A percentile compares a stretch with the other conserved stretches of the same genome.
Conservation (phyloP, 2,888 invertebrate species). For the Amorpha juglandis region DNA sequence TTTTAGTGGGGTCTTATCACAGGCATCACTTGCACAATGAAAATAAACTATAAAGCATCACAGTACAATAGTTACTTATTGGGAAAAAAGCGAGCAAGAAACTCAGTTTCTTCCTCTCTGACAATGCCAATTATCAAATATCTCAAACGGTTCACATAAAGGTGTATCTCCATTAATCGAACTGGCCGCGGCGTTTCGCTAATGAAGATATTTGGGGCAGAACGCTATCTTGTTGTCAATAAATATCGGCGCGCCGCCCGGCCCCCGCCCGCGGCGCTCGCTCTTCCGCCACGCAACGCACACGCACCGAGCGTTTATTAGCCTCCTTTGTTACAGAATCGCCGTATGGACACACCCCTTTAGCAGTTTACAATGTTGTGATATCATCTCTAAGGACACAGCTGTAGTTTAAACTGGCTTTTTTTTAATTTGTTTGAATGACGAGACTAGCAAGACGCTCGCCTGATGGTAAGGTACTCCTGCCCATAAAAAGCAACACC, state of each 20-base stretch:
- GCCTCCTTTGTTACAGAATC: slow-evolving; percentile 63
- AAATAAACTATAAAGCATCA: no score
- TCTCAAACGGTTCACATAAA: not conserved
- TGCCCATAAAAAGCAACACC: no score
- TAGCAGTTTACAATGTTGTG: slow-evolving; percentile 40
- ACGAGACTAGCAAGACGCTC: no score
- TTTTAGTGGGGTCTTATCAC: no score
- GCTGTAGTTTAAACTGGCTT: not conserved
- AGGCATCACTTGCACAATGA: no score
- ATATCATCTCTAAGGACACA: slow-evolving; percentile 37
- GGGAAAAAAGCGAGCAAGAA: not conserved
- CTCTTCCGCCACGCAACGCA: slow-evolving; percentile 40
- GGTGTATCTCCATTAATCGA: slow-evolving; percentile 46
- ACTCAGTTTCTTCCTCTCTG: not conserved
- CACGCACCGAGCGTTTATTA: slow-evolving; percentile 32
- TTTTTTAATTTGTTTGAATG: no score
- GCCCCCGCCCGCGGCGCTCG: slow-evolving; percentile 50
- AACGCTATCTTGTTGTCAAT: slow-evolving; percentile 65
- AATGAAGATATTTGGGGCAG: slow-evolving; percentile 72
- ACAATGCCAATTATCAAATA: slow-evolving; percentile 4
- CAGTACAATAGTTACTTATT: no score
- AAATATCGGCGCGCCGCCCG: slow-evolving; percentile 56
- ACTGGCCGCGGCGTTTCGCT: slow-evolving; percentile 56
- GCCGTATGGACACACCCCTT: slow-evolving; percentile 55
- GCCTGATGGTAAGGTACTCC: no score